Conservation (phyloP, 2,797 vertebrate genomes). For the Chlorospingus semifuscus region DNA sequence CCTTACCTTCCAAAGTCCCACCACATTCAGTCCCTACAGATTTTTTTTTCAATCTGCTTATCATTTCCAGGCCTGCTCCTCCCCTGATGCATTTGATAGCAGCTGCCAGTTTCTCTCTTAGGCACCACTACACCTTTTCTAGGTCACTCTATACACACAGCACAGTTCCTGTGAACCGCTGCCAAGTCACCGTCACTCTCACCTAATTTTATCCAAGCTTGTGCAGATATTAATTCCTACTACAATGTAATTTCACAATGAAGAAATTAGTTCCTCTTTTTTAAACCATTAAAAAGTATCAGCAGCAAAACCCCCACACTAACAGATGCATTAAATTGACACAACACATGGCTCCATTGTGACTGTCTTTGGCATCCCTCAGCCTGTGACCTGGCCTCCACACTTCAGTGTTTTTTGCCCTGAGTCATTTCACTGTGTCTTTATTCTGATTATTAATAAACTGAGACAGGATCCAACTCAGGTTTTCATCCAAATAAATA, state of each 20-base stretch:
- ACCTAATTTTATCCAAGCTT: neutral
- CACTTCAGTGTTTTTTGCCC: neutral
- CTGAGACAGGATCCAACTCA: neutral
- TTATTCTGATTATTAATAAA: neutral
- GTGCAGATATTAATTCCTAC: neutral
- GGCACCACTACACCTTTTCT: neutral
- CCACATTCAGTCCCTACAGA: neutral
- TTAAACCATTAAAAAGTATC: neutral
- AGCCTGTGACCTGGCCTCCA: neutral
- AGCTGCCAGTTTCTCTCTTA: neutral
- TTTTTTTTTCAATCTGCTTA: neutral
- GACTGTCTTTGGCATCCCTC: neutral
- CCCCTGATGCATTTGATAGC: neutral
- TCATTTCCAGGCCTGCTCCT: neutral
- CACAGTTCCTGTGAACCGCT: neutral
- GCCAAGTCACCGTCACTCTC: neutral
- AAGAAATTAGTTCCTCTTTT: neutral
- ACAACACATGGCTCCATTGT: accelerated
- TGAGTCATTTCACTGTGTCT: neutral
- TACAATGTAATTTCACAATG: neutral
- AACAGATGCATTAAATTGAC: neutral
- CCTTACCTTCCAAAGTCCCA: neutral
- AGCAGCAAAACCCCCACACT: neutral
- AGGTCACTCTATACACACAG: neutral
- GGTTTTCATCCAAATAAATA: neutral